Evolutionary conservation across 2,113 vertebrate species (phyloP).

Genomic region (Corydoras sp.): DNA sequence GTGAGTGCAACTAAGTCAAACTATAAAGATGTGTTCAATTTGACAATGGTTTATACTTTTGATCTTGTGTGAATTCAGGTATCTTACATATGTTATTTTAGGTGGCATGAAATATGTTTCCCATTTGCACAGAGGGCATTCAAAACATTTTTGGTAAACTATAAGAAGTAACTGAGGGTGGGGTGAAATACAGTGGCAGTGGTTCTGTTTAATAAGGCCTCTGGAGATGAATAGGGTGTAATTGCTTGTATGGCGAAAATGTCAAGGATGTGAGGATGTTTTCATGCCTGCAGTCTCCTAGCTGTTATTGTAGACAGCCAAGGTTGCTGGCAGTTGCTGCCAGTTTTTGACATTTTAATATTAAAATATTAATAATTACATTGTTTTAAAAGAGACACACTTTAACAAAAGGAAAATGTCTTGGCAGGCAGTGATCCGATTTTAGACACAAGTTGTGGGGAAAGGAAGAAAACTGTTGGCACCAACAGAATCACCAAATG

Average conservation of each 20-base stretch:
- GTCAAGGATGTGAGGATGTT: background rate
- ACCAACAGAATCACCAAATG: no score
- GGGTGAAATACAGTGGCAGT: background rate
- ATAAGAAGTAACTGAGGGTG: no score
- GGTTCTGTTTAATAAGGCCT: constrained; percentile 15
- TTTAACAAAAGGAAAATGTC: no score
- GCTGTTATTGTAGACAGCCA: background rate
- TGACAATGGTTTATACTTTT: background rate
- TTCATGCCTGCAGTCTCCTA: background rate
- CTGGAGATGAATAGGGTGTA: constrained; percentile 24
- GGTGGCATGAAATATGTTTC: constrained; percentile 15
- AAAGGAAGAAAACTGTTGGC: no score
- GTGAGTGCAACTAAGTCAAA: background rate
- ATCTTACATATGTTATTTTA: background rate
- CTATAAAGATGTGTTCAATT: background rate
- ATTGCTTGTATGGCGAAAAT: constrained; percentile 24
- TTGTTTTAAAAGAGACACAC: no score
- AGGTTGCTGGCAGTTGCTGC: constrained; percentile 1
- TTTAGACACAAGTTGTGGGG: no score
- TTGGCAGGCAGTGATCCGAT: no score
- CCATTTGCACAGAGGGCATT: background rate
- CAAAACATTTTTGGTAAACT: background rate
- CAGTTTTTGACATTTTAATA: background rate
- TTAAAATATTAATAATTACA: background rate
- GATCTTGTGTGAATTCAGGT: background rate